These are phyloP conservation scores for Leptopilina boulardi DNA, from an alignment of 1,140 invertebrate species.

Conservation along the genomic window DNA sequence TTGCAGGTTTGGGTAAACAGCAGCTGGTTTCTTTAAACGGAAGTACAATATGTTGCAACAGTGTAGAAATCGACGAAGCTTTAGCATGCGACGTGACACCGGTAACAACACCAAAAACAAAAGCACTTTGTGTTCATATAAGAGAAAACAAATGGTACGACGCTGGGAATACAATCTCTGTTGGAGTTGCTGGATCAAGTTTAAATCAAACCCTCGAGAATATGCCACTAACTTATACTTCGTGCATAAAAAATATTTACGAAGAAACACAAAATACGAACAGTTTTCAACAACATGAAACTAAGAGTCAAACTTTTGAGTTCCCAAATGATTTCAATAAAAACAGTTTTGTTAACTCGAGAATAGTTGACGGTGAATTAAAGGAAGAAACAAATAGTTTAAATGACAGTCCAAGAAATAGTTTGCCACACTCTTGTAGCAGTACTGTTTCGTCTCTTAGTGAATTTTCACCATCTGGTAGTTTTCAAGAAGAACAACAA, in stretches of 20 bases:
- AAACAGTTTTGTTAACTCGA: constrained; percentile 8
- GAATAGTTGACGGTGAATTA: constrained; percentile 45
- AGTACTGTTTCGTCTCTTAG: constrained; percentile 76
- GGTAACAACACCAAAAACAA: constrained; percentile 57
- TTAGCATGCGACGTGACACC: constrained; percentile 66
- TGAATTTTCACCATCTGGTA: constrained; percentile 75
- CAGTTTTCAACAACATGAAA: constrained; percentile 23
- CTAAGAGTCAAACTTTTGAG: constrained; percentile 40
- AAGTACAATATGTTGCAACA: constrained; percentile 68
- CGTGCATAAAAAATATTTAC: constrained; percentile 74
- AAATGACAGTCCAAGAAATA: constrained; percentile 73
- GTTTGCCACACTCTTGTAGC: constrained; percentile 73
- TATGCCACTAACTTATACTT: constrained; percentile 77
- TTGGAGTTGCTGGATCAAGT: constrained; percentile 67
- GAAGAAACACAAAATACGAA: constrained; percentile 55
- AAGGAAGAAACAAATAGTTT: constrained; percentile 56
- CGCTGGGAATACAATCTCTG: constrained; percentile 67
- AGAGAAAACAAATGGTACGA: constrained; percentile 72
- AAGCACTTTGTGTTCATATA: constrained; percentile 69
- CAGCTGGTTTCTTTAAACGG: constrained; percentile 70
- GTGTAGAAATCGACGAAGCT: constrained; percentile 66
- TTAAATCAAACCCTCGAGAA: constrained; percentile 76
- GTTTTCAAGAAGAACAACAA: constrained; percentile 73
- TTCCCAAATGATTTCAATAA: constrained; percentile 35
- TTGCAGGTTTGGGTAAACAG: constrained; percentile 59